Percentiles rank a stretch among this genome's conserved stretches.
phyloP scores from a whole-genome alignment of 2,888 invertebrate genomes.

The Lypha dubia region DNA sequence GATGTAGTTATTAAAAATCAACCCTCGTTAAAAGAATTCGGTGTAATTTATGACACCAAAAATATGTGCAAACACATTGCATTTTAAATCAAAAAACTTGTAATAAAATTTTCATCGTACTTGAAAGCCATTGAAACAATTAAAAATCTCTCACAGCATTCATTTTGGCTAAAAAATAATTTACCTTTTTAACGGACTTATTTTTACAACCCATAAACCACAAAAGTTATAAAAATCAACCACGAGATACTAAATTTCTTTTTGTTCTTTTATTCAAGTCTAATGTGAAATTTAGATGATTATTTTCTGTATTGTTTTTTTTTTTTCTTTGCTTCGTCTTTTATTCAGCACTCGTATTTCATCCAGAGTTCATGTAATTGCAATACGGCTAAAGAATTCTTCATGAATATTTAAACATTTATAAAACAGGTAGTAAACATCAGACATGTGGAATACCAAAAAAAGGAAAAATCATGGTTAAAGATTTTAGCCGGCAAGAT shows the following conservation, averaged over 20 bases:
- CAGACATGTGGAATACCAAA: conserved; percentile 43
- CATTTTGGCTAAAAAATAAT: conserved; percentile 18
- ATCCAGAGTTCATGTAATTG: conserved; percentile 60
- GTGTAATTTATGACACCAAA: conserved; percentile 23
- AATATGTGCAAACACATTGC: neutral
- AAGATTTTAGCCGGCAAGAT: neutral
- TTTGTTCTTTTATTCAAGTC: neutral
- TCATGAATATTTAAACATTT: conserved; percentile 70
- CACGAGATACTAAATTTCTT: conserved; percentile 20
- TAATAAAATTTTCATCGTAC: neutral
- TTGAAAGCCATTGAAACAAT: conserved; percentile 52
- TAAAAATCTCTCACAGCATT: conserved; percentile 50
- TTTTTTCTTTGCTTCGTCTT: conserved; percentile 14
- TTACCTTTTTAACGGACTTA: conserved; percentile 29
- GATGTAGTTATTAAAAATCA: neutral
- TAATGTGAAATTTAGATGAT: conserved; percentile 28
- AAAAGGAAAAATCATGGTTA: conserved; percentile 4
- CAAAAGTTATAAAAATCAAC: conserved; percentile 66
- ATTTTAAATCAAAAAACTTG: conserved; percentile 38
- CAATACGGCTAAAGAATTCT: conserved; percentile 56
- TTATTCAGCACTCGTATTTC: conserved; percentile 9
- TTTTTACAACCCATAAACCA: conserved; percentile 63
- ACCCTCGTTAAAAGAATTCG: neutral
- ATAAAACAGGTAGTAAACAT: conserved; percentile 54
- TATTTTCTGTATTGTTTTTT: neutral